Evolutionary conservation across 2,797 vertebrate species (phyloP).

Genomic region (Ataeniobius toweri): DNA sequence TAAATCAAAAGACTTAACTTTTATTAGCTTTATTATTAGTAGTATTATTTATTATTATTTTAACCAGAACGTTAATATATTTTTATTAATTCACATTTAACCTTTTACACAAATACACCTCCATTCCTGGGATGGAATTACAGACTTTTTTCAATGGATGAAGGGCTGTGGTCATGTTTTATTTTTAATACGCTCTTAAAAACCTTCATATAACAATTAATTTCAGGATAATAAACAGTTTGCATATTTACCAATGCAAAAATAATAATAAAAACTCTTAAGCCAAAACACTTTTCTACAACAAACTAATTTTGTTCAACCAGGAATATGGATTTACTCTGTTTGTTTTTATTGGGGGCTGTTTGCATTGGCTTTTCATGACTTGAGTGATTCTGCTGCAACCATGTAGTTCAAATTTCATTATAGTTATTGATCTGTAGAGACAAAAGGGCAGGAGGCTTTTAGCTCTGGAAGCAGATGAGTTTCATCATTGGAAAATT

Average conservation of each 20-base stretch:
- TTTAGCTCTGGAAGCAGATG: background rate
- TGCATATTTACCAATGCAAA: background rate
- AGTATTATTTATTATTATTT: no score
- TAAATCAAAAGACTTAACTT: no score
- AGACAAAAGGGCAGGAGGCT: background rate
- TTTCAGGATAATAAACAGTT: background rate
- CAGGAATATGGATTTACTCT: background rate
- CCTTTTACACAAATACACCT: background rate
- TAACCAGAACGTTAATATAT: background rate
- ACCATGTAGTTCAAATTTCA: background rate
- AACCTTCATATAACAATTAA: background rate
- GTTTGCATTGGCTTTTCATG: background rate
- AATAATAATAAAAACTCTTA: background rate
- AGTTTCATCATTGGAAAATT: background rate
- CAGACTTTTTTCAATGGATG: background rate
- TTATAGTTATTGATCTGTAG: background rate
- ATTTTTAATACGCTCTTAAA: background rate
- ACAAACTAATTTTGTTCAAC: background rate
- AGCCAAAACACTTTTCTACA: background rate
- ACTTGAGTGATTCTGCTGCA: background rate
- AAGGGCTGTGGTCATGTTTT: background rate
- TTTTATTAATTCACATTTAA: background rate
- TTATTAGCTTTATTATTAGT: no score
- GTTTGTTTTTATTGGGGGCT: background rate
- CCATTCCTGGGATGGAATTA: background rate